These are phyloP conservation scores for Corvus hawaiiensis DNA, from an alignment of 2,113 vertebrate genomes.

Conservation along the genomic window DNA sequence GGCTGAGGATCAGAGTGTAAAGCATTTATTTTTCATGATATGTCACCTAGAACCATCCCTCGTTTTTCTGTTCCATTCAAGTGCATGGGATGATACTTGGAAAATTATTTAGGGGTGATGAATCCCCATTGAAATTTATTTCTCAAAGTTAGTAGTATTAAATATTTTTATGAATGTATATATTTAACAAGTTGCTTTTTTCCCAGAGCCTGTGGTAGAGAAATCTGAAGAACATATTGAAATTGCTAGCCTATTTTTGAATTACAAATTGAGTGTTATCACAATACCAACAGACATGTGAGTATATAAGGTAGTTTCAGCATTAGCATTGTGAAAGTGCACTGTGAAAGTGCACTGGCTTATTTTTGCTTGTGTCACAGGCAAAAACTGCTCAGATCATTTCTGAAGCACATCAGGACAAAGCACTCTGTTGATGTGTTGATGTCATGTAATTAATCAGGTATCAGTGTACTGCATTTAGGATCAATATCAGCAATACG, in stretches of 20 bases:
- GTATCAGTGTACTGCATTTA: not conserved
- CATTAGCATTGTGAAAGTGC: not conserved
- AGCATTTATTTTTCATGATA: not conserved
- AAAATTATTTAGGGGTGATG: not conserved
- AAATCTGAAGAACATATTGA: conserved; percentile 74
- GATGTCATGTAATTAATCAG: not conserved
- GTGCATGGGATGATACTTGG: not conserved
- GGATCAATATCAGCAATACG: not conserved
- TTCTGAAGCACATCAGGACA: not conserved
- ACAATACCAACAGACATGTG: conserved; percentile 62
- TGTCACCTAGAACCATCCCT: not conserved
- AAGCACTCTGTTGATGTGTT: not conserved
- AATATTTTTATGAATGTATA: not conserved
- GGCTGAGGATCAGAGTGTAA: not conserved
- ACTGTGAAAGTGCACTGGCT: not conserved
- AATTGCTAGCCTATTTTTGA: conserved; percentile 73
- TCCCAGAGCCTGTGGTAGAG: conserved; percentile 55
- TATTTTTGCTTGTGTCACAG: not conserved
- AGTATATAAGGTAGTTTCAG: conserved; percentile 36
- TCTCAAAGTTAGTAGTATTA: not conserved
- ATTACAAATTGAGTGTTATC: conserved; percentile 62
- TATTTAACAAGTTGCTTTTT: not conserved
- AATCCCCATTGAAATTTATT: not conserved
- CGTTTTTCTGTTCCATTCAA: not conserved
- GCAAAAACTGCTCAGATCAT: not conserved